Percentiles rank a stretch among this genome's conserved stretches.
Conservation (phyloP, 2,797 vertebrate species). For the Taeniopygia guttata region DNA sequence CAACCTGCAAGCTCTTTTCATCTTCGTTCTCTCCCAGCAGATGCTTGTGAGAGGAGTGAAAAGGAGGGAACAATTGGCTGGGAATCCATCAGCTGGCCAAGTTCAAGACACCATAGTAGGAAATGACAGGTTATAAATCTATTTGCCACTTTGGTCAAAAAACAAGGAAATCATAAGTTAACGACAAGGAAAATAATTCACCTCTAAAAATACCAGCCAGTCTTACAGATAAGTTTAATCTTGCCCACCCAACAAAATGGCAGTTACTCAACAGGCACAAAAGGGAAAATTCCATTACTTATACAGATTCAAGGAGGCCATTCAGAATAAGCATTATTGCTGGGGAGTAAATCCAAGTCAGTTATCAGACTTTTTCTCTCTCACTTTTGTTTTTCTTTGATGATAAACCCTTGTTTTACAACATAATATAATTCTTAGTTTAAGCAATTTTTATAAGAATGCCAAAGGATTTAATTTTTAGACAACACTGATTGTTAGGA, state of each 20-base stretch:
- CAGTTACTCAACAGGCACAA: neutral
- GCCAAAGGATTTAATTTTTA: conserved; percentile 10
- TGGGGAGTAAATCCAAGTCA: neutral
- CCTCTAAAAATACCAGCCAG: neutral
- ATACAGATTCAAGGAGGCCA: neutral
- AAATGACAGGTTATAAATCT: neutral
- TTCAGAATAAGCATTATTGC: neutral
- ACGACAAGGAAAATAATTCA: neutral
- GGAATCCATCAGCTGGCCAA: neutral
- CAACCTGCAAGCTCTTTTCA: neutral
- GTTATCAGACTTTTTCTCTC: neutral
- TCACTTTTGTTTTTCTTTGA: neutral
- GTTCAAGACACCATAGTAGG: neutral
- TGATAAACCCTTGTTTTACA: conserved; percentile 6
- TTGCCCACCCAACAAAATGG: neutral
- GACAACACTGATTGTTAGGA: neutral
- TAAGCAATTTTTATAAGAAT: conserved; percentile 2
- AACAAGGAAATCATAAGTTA: neutral
- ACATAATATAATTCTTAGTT: neutral
- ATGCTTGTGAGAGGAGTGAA: neutral
- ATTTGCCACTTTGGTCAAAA: neutral
- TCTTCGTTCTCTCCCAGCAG: neutral
- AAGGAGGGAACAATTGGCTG: neutral
- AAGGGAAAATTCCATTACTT: neutral
- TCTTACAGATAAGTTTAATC: neutral